Base-by-base conservation (phyloP, 2,113 vertebrate genomes). In the Thryonomys swinderianus region DNA sequence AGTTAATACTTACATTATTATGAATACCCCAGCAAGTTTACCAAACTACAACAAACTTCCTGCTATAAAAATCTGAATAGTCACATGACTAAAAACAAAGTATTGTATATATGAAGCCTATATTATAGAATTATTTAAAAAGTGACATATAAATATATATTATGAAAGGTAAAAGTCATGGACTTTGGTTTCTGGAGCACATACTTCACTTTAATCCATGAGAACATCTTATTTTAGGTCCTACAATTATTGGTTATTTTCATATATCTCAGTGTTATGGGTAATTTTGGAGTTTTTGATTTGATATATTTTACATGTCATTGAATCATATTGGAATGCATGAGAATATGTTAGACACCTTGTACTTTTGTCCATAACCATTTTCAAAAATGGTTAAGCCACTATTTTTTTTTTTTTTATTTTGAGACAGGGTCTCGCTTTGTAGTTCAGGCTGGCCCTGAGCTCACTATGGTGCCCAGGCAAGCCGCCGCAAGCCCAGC, bases 341-440 rank as follows among this genome's bases (percentile, higher is more conserved):
- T 23, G 25, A n/a, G 1, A 88, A 25, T 80, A 73, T 55, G 71
- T 86, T 55, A 80, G 40, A 69, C 40, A 34, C 9, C 53, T 64
- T 40, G 1, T 1, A 57, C 30, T 73, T 18, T 6, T 17, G 20
- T 13, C 79, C 2, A 37, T 40, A 64, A 40, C 6, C 18, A n/a
- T 64, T 88, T 85, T 79, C 55, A 62, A 96, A 95, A 9, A 59
- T 67, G 27, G 40, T 6, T 96, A 92, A 78, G 51, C 14, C 32
- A 30, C 18, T 67, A n/a, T n/a, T 67, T 21, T 79, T 48, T n/a
- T 20, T 85, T 48, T n/a, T n/a, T n/a, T n/a, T n/a, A n/a, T n/a
- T n/a, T n/a, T n/a, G n/a, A n/a, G n/a, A n/a, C n/a, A n/a, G n/a
- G n/a, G n/a, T n/a, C n/a, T n/a, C n/a, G n/a, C n/a, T n/a, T n/a